Conservation (phyloP, 1,140 invertebrate species). For the Drosophila dunni region DNA sequence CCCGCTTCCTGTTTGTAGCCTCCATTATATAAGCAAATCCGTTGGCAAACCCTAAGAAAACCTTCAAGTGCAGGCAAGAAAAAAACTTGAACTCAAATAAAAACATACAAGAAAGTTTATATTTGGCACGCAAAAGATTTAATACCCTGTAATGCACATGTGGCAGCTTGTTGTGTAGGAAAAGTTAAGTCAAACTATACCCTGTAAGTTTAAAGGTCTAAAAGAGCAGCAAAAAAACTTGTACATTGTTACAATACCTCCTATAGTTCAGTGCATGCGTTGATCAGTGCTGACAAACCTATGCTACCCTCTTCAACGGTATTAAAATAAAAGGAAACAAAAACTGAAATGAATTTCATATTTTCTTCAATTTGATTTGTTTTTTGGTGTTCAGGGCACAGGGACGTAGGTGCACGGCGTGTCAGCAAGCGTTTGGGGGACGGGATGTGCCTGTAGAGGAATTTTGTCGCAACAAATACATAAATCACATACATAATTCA, state of each 20-base stretch:
- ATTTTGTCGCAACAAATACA: constrained; percentile 16
- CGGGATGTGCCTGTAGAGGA: neutral
- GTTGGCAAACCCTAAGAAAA: constrained; percentile 1
- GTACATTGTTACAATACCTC: too few relatives aligned
- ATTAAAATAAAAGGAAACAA: too few relatives aligned
- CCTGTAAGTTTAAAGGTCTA: too few relatives aligned
- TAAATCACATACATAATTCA: constrained; percentile 41
- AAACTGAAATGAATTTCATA: neutral
- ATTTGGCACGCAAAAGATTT: too few relatives aligned
- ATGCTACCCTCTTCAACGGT: too few relatives aligned
- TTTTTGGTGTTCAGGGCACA: neutral
- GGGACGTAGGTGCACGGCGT: neutral
- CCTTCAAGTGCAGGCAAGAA: constrained; percentile 14
- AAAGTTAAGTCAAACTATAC: too few relatives aligned
- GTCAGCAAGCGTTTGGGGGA: neutral
- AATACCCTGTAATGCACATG: too few relatives aligned
- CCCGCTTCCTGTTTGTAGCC: neutral
- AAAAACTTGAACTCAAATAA: constrained; percentile 7
- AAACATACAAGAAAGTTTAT: constrained; percentile 3
- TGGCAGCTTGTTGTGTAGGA: too few relatives aligned
- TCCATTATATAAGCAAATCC: constrained; percentile 34
- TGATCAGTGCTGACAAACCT: too few relatives aligned
- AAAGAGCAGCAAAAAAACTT: too few relatives aligned
- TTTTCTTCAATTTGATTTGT: constrained; percentile 8
- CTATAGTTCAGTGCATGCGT: too few relatives aligned